Conservation (phyloP, 1,140 invertebrate species). For the Neuroterus valhalla region DNA sequence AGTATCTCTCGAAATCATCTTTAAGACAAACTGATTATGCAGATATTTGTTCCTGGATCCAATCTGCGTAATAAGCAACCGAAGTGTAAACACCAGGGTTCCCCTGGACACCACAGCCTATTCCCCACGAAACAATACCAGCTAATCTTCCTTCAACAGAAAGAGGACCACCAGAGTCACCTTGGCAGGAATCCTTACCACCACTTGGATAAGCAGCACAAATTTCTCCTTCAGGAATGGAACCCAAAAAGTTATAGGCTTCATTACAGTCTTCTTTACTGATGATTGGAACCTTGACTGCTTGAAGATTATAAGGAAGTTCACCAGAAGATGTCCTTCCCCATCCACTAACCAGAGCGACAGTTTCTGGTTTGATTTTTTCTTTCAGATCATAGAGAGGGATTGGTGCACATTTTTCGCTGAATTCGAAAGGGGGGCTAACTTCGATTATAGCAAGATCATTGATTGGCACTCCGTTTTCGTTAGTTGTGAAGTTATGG, state of each 20-base stretch:
- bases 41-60: conserved; percentile 59
- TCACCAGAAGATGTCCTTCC: conserved; percentile 43
- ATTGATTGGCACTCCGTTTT: conserved; percentile 67
- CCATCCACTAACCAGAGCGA: conserved; percentile 69
- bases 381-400: conserved; percentile 38
- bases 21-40: too few relatives aligned
- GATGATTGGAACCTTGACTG: conserved; percentile 54
- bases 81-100: conserved; percentile 76
- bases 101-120: conserved; percentile 73
- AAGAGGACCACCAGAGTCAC: conserved; percentile 72
- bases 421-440: conserved; percentile 46
- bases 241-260: conserved; percentile 43
- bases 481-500: conserved; percentile 70
- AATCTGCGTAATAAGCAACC: conserved; percentile 68
- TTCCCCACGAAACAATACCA: conserved; percentile 79
- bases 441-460: conserved; percentile 77
- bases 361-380: conserved; percentile 49
- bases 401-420: conserved; percentile 47
- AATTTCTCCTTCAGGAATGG: conserved; percentile 61
- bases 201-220: conserved; percentile 73
- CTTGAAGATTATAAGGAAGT: conserved; percentile 39
- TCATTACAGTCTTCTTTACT: conserved; percentile 48
- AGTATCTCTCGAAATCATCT: too few relatives aligned
- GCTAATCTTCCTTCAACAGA: conserved; percentile 59
- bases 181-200: conserved; percentile 74